Evolutionary conservation across 2,888 invertebrate species (phyloP).

Genomic region (Oconnorella tubifera): DNA sequence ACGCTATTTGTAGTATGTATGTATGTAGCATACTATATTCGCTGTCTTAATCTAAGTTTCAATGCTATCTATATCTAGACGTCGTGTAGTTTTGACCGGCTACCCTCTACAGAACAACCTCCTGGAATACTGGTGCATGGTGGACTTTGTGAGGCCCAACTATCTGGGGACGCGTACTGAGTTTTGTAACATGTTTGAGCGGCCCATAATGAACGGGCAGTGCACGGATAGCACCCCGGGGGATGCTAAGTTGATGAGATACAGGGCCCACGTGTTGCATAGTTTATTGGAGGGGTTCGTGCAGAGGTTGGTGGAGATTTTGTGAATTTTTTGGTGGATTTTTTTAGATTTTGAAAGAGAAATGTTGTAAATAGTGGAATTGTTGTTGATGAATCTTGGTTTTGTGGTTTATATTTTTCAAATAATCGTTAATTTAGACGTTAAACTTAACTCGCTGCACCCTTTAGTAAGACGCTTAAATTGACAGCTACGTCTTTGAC

Average conservation of each 20-base stretch:
- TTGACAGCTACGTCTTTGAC: no score
- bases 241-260: conserved; percentile 89
- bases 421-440: no score
- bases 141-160: conserved; percentile 95
- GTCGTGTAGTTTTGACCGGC: conserved; percentile 92
- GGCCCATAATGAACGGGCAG: conserved; percentile 97
- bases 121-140: conserved; percentile 90
- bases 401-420: no score
- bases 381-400: no score
- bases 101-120: conserved; percentile 98
- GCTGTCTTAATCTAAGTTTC: no score
- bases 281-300: conserved; percentile 92
- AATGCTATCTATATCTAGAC: no score
- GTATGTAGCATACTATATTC: no score
- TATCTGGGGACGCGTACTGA: conserved; percentile 94
- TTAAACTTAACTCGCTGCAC: no score
- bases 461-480: no score
- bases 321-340: background rate
- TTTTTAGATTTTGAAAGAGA: background rate
- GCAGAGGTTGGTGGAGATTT: conserved; percentile 60
- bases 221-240: conserved; percentile 93
- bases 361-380: no score
- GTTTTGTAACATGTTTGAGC: conserved; percentile 97
- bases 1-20: no score
- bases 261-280: conserved; percentile 91